Evolutionary conservation across 2,888 invertebrate genomes (phyloP), one percentile per base, ranked within the genome.

Genomic region (Calephelis perditalis): DNA sequence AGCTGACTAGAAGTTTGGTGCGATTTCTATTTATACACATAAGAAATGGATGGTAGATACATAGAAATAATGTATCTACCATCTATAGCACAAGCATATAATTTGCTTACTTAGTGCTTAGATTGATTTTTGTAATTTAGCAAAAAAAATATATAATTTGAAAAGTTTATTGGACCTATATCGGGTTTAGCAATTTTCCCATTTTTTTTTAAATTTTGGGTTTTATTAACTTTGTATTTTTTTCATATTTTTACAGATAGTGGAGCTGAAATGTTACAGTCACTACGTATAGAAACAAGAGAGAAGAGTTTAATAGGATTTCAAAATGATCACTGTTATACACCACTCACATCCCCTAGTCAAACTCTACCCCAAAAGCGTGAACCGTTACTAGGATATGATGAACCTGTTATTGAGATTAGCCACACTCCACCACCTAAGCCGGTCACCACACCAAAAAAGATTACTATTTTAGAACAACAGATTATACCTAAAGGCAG

Each of bases 301-400:
- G 91, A 91, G 69, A 89, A 89, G 57, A 91, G 90, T 73, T 86
- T 93, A 62, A 91, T 93, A 71, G 92, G 95, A 5, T 93, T 95
- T 70, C 93, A 93, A 73, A 93, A 96, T 85, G 96, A 96, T 79
- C 96, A 96, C 75, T 96, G 96, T 75, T 96, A 96, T 70, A 96
- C 96, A 55, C 92, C 94, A 56, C 91, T 93, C 46, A 94, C 92
- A 44, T 94, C 94, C 62, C 93, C 94, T 43, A 92, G 92, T 71
- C 92, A 92, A 72, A 78, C 76, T 61, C 57, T 77, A 65, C 80
- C 86, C 62, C 82, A 83, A 66, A 76, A 71, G 61, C 82, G 68
- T 75, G 87, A 86, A 37, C 76, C 68, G 65, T 77, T 78, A 65
- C 64, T 77, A 60, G 72, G 74, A 46, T 89, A 79, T 78, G 81